Conservation (phyloP, 2,113 vertebrate species). For the Guaruba guarouba region DNA sequence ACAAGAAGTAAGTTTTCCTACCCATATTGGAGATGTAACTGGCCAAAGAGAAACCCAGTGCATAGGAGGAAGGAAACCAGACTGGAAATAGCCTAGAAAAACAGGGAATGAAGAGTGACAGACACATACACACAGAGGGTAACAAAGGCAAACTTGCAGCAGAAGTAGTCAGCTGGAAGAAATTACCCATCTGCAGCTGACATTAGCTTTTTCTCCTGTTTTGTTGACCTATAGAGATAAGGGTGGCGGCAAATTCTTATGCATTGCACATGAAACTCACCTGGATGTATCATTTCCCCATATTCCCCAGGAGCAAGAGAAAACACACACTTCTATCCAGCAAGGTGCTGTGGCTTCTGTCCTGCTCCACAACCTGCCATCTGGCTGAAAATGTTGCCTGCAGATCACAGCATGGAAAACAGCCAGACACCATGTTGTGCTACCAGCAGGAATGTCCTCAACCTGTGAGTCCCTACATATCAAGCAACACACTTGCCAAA, state of each 20-base stretch:
- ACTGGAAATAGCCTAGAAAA: background rate
- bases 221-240: background rate
- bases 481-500: background rate
- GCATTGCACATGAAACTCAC: background rate
- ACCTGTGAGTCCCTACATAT: background rate
- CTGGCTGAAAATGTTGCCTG: background rate
- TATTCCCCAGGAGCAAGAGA: background rate
- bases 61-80: background rate
- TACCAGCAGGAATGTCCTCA: background rate
- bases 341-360: background rate
- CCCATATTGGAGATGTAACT: background rate
- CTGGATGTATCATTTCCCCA: fast-evolving
- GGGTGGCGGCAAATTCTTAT: background rate
- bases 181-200: background rate
- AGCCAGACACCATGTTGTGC: fast-evolving
- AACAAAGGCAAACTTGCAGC: background rate
- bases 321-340: background rate
- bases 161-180: background rate
- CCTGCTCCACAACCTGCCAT: fast-evolving
- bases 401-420: background rate
- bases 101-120: background rate
- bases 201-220: background rate
- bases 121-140: background rate
- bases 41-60: background rate
- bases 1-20: background rate